These are phyloP conservation scores for Sebastes kiyomatsui DNA, from an alignment of 2,797 vertebrate genomes.

Conservation along the genomic window DNA sequence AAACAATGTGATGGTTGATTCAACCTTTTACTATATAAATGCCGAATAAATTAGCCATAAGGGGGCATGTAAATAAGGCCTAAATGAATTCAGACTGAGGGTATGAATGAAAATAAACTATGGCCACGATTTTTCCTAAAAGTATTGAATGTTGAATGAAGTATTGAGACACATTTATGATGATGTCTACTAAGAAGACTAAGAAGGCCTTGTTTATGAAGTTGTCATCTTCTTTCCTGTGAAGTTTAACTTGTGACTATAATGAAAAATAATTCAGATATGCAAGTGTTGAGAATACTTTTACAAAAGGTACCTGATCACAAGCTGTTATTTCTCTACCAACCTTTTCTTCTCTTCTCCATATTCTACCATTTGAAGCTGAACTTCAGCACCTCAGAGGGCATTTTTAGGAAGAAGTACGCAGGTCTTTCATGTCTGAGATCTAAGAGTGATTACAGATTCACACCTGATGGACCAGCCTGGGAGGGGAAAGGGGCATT, in stretches of 20 bases:
- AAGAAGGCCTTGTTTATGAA: not conserved
- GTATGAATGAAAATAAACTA: not conserved
- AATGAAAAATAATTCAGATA: slow-evolving; percentile 49
- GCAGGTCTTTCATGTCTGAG: slow-evolving; percentile 80
- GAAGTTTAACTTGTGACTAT: slow-evolving; percentile 21
- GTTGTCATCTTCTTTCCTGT: slow-evolving; percentile 20
- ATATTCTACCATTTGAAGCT: slow-evolving; percentile 54
- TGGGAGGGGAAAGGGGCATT: slow-evolving; percentile 53
- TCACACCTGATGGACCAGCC: slow-evolving; percentile 73
- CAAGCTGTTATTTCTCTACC: slow-evolving; percentile 43
- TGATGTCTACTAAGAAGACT: not conserved
- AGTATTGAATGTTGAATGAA: not conserved
- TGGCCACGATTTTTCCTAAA: not conserved
- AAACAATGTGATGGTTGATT: not conserved
- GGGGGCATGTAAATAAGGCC: not conserved
- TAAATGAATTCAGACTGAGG: not conserved
- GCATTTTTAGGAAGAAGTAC: slow-evolving; percentile 71
- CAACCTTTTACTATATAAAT: not conserved
- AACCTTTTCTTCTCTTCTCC: slow-evolving; percentile 43
- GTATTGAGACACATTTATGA: not conserved
- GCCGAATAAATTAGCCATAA: not conserved
- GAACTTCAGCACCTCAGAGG: slow-evolving; percentile 69
- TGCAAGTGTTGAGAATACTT: slow-evolving; percentile 11
- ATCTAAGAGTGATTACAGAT: slow-evolving; percentile 80
- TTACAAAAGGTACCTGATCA: slow-evolving; percentile 40